These are phyloP conservation scores for Spodoptera exigua DNA, from an alignment of 2,888 invertebrate species.

Conservation along the genomic window DNA sequence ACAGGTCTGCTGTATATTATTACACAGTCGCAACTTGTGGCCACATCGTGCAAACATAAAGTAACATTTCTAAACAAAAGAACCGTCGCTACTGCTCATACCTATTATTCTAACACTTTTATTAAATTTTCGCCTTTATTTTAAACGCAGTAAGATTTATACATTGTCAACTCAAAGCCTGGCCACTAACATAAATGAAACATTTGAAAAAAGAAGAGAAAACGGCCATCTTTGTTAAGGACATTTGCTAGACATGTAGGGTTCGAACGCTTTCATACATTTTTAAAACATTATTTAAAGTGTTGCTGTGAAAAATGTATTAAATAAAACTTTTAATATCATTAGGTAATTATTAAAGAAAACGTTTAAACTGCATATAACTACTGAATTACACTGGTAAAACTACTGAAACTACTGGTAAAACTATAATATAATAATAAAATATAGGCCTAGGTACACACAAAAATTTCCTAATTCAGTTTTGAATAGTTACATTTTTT, in stretches of 20 bases:
- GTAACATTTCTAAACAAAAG: constrained; percentile 27
- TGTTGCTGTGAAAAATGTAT: too few relatives aligned
- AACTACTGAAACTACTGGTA: too few relatives aligned
- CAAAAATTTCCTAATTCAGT: too few relatives aligned
- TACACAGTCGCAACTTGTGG: constrained; percentile 25
- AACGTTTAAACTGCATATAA: too few relatives aligned
- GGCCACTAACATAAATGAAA: constrained; percentile 30
- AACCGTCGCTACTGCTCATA: constrained; percentile 35
- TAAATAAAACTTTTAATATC: too few relatives aligned
- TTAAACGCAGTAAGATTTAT: constrained; percentile 26
- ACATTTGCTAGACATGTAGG: neutral
- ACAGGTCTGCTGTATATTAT: constrained; percentile 23
- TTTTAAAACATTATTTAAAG: neutral
- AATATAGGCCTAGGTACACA: too few relatives aligned
- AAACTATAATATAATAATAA: too few relatives aligned
- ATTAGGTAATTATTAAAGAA: too few relatives aligned
- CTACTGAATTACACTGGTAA: too few relatives aligned
- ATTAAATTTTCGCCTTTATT: constrained; percentile 39
- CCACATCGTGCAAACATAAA: constrained; percentile 23
- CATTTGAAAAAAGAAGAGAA: constrained; percentile 11
- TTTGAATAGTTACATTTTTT: too few relatives aligned
- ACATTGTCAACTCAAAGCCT: constrained; percentile 25
- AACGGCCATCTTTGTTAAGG: constrained; percentile 10
- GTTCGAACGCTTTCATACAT: neutral
- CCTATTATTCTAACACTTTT: too few relatives aligned